A percentile compares a stretch with the other conserved stretches of the same genome.
Evolutionary conservation across 2,797 vertebrate species (phyloP).

Genomic region (Diplodus sargus): DNA sequence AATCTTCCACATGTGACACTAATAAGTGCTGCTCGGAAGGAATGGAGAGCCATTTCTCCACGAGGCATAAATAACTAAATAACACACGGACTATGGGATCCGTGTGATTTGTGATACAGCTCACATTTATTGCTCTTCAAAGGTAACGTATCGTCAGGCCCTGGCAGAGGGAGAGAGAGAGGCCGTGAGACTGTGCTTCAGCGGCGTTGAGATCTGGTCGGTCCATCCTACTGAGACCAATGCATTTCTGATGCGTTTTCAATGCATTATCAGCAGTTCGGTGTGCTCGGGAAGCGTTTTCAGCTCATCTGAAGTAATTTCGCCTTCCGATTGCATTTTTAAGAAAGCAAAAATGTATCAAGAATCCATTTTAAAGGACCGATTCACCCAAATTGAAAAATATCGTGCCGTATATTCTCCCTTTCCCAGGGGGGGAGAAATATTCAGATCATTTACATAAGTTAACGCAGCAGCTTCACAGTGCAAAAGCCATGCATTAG

Average conservation of each 20-base stretch:
- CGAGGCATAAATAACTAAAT: slow-evolving; percentile 75
- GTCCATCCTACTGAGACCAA: slow-evolving; percentile 64
- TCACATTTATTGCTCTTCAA: slow-evolving; percentile 70
- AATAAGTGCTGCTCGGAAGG: slow-evolving; percentile 71
- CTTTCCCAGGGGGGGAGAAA: neutral
- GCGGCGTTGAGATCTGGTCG: slow-evolving; percentile 44
- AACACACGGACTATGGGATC: slow-evolving; percentile 60
- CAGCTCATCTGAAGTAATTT: slow-evolving; percentile 55
- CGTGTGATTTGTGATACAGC: slow-evolving; percentile 67
- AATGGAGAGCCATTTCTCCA: slow-evolving; percentile 61
- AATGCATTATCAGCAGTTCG: slow-evolving; percentile 60
- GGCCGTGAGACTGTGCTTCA: slow-evolving; percentile 21
- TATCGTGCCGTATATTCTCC: slow-evolving; percentile 13
- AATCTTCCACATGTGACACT: slow-evolving; percentile 76
- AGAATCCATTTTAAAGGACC: slow-evolving; percentile 33
- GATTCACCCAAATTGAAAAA: slow-evolving; percentile 14
- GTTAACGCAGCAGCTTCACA: too few relatives aligned
- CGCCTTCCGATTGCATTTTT: slow-evolving; percentile 35
- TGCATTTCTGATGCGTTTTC: slow-evolving; percentile 68
- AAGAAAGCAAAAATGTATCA: slow-evolving; percentile 43
- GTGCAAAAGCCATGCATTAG: too few relatives aligned
- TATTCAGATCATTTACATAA: neutral
- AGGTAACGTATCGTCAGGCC: slow-evolving; percentile 50
- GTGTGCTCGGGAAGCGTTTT: slow-evolving; percentile 48
- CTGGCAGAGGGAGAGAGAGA: slow-evolving; percentile 35